Evolutionary conservation across 2,888 invertebrate genomes (phyloP), one percentile per base, ranked within the genome.

Genomic region (Proisotoma minuta): DNA sequence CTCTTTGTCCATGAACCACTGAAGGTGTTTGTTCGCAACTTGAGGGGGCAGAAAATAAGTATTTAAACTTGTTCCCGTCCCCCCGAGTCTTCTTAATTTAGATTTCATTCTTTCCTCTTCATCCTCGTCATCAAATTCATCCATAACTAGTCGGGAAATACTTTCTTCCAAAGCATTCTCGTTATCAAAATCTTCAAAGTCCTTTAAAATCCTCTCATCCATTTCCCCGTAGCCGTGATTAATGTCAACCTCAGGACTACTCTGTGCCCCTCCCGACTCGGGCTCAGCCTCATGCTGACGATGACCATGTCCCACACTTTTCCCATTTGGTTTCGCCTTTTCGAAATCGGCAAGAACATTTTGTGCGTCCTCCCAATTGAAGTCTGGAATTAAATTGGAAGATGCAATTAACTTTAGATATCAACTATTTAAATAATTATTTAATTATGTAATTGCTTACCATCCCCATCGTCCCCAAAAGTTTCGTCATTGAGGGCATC

Each of bases 401-500:
- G 34, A 34, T 47, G 15, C n/a, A 47, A 47, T 47, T n/a, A 8
- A 51, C 24, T 8, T 8, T 8, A 10, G n/a, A 23, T 22, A n/a
- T 26, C 5, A 24, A 3, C 8, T 51, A 8, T 22, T 23, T 22
- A 22, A 5, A 22, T 22, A 51, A 47, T 12, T 8, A 51, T 20
- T 27, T 52, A 12, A 49, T 34, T 3, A 18, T 20, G 15, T 24
- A n/a, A 2, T 12, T 2, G 22, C 52, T 24, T 39, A 74, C 79
- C 81, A 77, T 84, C 81, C 76, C 85, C 86, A 70, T 85, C 87
- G 57, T 85, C 85, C 26, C 93, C 93, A 78, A 94, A 94, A 0
- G 94, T 94, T 79, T 93, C 93, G 79, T 93, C 89, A 75, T 94
- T 94, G 69, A 92, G 83, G 1, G 91, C 91, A 81, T 94, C 92